Conservation (phyloP, 2,113 vertebrate species). For the Albula glossodonta region DNA sequence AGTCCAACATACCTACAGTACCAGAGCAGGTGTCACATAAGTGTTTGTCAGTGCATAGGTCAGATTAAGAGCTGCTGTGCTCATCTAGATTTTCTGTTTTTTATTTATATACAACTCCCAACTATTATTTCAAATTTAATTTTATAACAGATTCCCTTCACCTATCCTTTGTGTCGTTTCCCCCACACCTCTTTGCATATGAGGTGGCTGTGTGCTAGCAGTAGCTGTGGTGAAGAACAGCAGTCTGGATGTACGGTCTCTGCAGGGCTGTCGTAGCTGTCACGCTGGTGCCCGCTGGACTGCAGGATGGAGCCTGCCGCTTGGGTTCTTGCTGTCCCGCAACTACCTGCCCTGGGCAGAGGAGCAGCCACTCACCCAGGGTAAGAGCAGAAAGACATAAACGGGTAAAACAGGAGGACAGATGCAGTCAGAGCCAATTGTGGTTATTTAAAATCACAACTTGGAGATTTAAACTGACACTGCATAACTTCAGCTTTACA, state of each 20-base stretch:
- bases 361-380: constrained; percentile 77
- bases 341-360: constrained; percentile 81
- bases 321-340: constrained; percentile 82
- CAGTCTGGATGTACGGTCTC: constrained; percentile 68
- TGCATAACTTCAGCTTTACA: background rate
- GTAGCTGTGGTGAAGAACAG: constrained; percentile 77
- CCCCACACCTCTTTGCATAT: constrained; percentile 45
- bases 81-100: no score
- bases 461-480: background rate
- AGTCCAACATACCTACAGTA: no score
- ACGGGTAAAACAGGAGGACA: background rate
- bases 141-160: no score
- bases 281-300: constrained; percentile 84
- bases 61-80: no score
- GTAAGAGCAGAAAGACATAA: constrained; percentile 48
- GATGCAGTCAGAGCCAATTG: background rate
- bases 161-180: background rate
- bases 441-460: no score
- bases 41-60: no score
- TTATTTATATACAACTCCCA: no score
- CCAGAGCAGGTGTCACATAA: no score
- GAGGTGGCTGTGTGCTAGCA: constrained; percentile 76
- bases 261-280: constrained; percentile 77
- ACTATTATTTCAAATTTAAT: no score
- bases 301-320: constrained; percentile 84